Conservation (phyloP, 2,113 vertebrate genomes). For the Perognathus longimembris region DNA sequence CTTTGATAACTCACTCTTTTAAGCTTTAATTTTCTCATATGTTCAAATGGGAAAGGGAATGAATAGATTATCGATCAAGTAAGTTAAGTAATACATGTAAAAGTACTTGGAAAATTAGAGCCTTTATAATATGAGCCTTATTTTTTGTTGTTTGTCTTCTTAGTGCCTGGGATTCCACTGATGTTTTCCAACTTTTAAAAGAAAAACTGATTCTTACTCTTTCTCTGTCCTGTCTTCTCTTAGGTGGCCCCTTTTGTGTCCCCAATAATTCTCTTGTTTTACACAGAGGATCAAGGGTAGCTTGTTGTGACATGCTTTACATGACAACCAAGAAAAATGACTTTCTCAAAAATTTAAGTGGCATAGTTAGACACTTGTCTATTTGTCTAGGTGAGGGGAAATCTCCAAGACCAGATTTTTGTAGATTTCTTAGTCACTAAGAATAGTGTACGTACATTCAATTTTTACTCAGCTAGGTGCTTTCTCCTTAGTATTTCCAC, state of each 20-base stretch:
- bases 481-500: neutral
- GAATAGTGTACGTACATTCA: neutral
- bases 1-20: neutral
- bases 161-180: neutral
- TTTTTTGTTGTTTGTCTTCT: neutral
- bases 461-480: neutral
- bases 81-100: neutral
- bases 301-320: neutral
- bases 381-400: slow-evolving; percentile 1
- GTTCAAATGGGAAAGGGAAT: slow-evolving; percentile 5
- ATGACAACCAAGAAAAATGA: neutral
- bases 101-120: neutral
- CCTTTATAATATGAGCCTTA: neutral
- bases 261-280: neutral
- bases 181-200: neutral
- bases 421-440: neutral
- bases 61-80: neutral
- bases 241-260: neutral
- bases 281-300: neutral
- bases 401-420: neutral
- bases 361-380: neutral
- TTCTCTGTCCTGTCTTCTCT: neutral
- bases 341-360: neutral
- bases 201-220: neutral
- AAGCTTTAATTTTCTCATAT: slow-evolving; percentile 9